phyloP scores from a whole-genome alignment of 2,113 vertebrate genomes.

The human (Homo sapiens) region GRCh38 chr11:91872501-91873000 shows the following conservation, averaged over 20 bases:
- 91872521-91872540: conserved; percentile 52
- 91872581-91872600: conserved; percentile 52
- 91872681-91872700: conserved; percentile 4
- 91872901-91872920: background rate
- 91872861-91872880: background rate
- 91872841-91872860: background rate
- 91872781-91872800: background rate
- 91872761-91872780: background rate
- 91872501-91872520: conserved; percentile 54
- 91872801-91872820: background rate
- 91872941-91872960: fast-evolving
- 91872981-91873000: background rate
- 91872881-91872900: background rate
- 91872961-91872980: background rate
- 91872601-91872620: conserved; percentile 56
- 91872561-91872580: background rate
- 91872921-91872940: background rate
- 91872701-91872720: background rate
- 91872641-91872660: conserved; percentile 53
- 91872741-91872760: background rate
- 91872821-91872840: background rate
- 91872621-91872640: conserved; percentile 43
- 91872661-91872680: conserved; percentile 48
- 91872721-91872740: background rate
- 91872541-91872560: conserved; percentile 42